Base-by-base conservation (phyloP, 2,113 vertebrate species). In the Catagonus wagneri region DNA sequence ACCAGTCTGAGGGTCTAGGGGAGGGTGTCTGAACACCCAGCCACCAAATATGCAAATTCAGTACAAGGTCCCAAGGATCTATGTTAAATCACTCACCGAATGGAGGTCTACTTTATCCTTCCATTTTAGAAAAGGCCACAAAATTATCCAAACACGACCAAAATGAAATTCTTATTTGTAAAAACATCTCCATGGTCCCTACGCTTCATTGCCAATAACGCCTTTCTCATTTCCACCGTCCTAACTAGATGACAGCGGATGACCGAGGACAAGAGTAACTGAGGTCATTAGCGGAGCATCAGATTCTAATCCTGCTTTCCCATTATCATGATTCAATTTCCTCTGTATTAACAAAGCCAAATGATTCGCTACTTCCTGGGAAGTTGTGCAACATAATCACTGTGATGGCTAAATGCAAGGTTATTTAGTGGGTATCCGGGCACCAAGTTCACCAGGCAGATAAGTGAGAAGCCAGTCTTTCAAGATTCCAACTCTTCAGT, bases 241-340 rank as follows among this genome's bases (percentile, higher is more conserved):
- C n/a, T 87, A 66, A 54, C 39, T 44, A 68, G 14, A 93, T 72
- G 91, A 80, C 4, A 63, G 39, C 72, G 15, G 20, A 52, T 72
- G 79, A 66, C 23, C 32, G 60, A 75, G 25, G 44, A 29, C 68
- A 75, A 85, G 78, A 93, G 85, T 15, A 54, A 19, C 85, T 0
- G 10, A 34, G 60, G 78, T 94, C 54, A 72, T 96, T 87, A 7
- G 27, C 36, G 94, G 76, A 54, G 61, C 93, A 63, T 79, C 72
- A n/a, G 72, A 39, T 91, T 96, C 93, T 76, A 93, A 19, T 54
- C 69, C 69, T 66, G 36, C 83, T 78, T 89, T 61, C 36, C 20
- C 83, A 74, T 79, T 32, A 36, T 34, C 68, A 10, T 44, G 93
- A 93, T 95, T 94, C 54, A 66, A 87, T 95, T 94, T 96, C 60